Percentiles rank a stretch among this genome's conserved stretches.
Evolutionary conservation across 2,888 invertebrate species (phyloP).

Genomic region (Microctonus hyperodae): DNA sequence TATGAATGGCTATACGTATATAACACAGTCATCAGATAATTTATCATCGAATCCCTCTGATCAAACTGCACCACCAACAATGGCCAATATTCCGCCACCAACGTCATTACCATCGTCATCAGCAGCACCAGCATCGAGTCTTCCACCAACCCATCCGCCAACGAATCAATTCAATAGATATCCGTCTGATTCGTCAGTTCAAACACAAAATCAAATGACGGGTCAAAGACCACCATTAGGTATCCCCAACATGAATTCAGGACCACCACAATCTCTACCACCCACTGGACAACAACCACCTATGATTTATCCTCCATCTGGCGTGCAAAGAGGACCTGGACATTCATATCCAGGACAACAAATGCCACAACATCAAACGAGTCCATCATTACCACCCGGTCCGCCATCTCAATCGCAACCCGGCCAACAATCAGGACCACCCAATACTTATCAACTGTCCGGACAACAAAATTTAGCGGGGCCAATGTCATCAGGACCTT

Average conservation of each 20-base stretch:
- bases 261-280: constrained; percentile 32
- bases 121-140: constrained; percentile 16
- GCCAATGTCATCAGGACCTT: constrained; percentile 35
- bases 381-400: constrained; percentile 26
- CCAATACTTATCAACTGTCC: constrained; percentile 29
- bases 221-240: constrained; percentile 36
- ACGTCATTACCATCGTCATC: background rate
- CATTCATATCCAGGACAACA: constrained; percentile 43
- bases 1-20: constrained; percentile 51
- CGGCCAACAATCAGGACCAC: constrained; percentile 31
- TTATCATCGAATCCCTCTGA: constrained; percentile 36
- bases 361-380: constrained; percentile 41
- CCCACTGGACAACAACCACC: constrained; percentile 30
- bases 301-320: constrained; percentile 26
- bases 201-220: constrained; percentile 23
- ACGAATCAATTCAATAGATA: constrained; percentile 31
- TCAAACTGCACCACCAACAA: background rate
- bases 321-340: constrained; percentile 33
- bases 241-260: constrained; percentile 27
- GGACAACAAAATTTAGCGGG: constrained; percentile 41
- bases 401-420: constrained; percentile 8
- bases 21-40: constrained; percentile 45
- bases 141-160: constrained; percentile 32
- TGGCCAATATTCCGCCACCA: background rate
- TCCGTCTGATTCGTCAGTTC: constrained; percentile 11